Base-by-base conservation (phyloP, 2,797 vertebrate species). In the Basileuterus tristriatus region DNA sequence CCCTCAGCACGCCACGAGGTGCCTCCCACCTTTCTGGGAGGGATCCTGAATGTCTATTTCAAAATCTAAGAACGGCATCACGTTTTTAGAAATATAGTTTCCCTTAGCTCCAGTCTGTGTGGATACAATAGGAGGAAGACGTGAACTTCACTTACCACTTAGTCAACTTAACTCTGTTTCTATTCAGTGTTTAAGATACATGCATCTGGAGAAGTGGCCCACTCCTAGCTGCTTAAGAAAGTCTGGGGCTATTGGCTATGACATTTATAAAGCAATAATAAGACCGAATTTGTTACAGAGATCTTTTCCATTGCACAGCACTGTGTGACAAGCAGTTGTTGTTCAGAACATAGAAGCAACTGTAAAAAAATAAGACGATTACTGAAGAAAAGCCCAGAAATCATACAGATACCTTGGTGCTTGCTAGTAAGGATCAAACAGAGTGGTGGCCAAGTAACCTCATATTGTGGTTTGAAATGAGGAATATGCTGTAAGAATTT, bases 1-100 rank as follows among this genome's bases (percentile, higher is more conserved):
- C 14, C 30, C n/a, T 41, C 47, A 13, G 36, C 12, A 6, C 2
- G 3, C 2, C 10, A 22, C 0, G 0, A 49, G 34, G 41, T 27
- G 3, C 4, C 30, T n/a, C 19, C n/a, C 23, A 15, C 8, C 2
- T 5, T 36, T 39, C 3, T 0, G 6, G 32, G 49, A 18, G 14
- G 29, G 34, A 46, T 71, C 32, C 24, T 20, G 23, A 30, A 12
- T n/a, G 39, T n/a, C 2, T 68, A 62, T 34, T 83, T 89, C 32
- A 65, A 79, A 87, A 60, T 27, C 39, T n/a, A 63, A 77, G n/a
- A 75, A 49, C 6, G 7, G 12, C 12, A n/a, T 20, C 32, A 21
- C 1, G 20, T 39, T 50, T 69, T 75, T 27, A 56, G 62, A 80
- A 68, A 49, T 53, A 37, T 2, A 29, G 27, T 37, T 80, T 15